Base-by-base conservation (phyloP, 2,888 invertebrate genomes). In the Cactoblastis cactorum region DNA sequence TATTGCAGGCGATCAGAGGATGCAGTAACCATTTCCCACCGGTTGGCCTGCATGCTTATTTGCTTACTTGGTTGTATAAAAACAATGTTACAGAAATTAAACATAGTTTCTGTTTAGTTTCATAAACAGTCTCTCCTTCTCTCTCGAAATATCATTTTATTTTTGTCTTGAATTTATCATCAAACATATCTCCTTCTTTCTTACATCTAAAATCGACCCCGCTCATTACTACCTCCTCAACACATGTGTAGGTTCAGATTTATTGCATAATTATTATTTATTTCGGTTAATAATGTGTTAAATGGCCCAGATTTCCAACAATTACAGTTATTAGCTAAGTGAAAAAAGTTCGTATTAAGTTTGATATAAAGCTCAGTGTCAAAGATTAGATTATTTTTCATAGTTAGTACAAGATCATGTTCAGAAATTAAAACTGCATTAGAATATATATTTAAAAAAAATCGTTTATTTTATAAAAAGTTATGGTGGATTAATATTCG, bases 161-260 rank as follows among this genome's bases (percentile, higher is more conserved):
- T n/a, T n/a, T n/a, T n/a, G n/a, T n/a, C n/a, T n/a, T n/a, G n/a
- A n/a, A n/a, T 22, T 22, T 22, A 22, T 5, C 22, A 22, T 2
- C 12, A 35, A 15, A 15, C 4, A 28, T 28, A 28, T 43, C 15
- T 15, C 28, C 15, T 11, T 3, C 1, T 4, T 43, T 43, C 28
- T 43, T 24, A 43, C 11, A 43, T 43, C 45, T 19, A 17, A 19
- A 0, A 11, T 37, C 9, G 4, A 17, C 37, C 37, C 38, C 33
- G n/a, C 32, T 49, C 39, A 72, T 72, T 73, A 75, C 74, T 74
- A 71, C 63, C 67, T 57, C 55, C 64, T 69, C 74, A 67, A 62
- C 77, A 74, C 74, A 71, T 76, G 73, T 66, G 69, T 53, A 68
- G 57, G 53, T 69, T 58, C 70, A 62, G 74, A 76, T 77, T 76